These are phyloP conservation scores for Drosophila nikananu DNA, from an alignment of 1,140 invertebrate genomes.

Conservation along the genomic window DNA sequence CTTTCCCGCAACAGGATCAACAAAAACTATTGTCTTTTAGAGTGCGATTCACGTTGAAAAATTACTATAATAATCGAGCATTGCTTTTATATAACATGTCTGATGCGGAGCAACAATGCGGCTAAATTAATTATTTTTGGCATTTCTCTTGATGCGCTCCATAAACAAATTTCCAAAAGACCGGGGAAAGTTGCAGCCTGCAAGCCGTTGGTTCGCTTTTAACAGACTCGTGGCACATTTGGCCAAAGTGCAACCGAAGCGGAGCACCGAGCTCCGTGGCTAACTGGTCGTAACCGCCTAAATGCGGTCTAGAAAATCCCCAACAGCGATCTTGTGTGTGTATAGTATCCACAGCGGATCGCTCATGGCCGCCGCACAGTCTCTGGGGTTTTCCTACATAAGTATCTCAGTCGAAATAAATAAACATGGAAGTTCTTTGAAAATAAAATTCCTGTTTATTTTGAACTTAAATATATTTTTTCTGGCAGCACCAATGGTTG, in stretches of 20 bases:
- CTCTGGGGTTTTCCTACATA: conserved; percentile 16
- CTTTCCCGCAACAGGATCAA: conserved; percentile 39
- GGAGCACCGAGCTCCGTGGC: conserved; percentile 41
- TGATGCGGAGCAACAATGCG: conserved; percentile 21
- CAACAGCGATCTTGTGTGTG: conserved; percentile 13
- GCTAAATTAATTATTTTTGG: conserved; percentile 26
- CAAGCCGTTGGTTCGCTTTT: conserved; percentile 31
- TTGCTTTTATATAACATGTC: conserved; percentile 58
- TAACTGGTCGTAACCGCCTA: conserved; percentile 69
- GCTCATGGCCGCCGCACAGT: conserved; percentile 30
- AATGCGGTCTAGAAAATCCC: conserved; percentile 65
- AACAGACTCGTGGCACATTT: conserved; percentile 32
- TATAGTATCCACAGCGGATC: conserved; percentile 32
- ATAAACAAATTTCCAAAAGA: conserved; percentile 49
- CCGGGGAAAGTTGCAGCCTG: conserved; percentile 62
- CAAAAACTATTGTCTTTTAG: conserved; percentile 7
- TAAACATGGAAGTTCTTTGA: too few species aligned
- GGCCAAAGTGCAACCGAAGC: conserved; percentile 54
- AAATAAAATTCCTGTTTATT: too few species aligned
- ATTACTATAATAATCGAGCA: conserved; percentile 27
- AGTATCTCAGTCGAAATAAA: conserved; percentile 50
- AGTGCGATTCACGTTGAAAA: conserved; percentile 12
- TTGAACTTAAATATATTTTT: too few species aligned
- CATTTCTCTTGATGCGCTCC: conserved; percentile 52
- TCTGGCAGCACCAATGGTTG: neutral